Evolutionary conservation across 2,888 invertebrate genomes (phyloP).

Genomic region (Chrysomela aeneicollis): DNA sequence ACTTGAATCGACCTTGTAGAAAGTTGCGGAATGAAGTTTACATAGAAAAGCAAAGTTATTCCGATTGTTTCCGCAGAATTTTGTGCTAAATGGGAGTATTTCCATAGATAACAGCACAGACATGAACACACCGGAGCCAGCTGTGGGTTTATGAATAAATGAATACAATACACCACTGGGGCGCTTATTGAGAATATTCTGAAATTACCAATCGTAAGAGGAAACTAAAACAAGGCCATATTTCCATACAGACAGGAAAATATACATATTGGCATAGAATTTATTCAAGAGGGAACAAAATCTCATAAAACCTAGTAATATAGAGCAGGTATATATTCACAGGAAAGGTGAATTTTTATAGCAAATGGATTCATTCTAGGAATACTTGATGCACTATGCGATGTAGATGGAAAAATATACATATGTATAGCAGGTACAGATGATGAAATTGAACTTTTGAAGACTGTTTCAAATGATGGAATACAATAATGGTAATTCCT

Average conservation of each 20-base stretch:
- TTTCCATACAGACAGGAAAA: background rate
- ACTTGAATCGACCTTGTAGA: too few relatives aligned
- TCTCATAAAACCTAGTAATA: too few relatives aligned
- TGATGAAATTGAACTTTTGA: too few relatives aligned
- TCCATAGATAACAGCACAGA: slow-evolving; percentile 31
- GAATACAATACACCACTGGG: background rate
- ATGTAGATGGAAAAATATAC: too few relatives aligned
- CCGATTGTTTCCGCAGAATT: slow-evolving; percentile 30
- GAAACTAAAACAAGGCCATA: background rate
- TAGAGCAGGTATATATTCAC: too few relatives aligned
- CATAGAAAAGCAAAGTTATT: slow-evolving; percentile 31
- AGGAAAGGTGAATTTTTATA: too few relatives aligned
- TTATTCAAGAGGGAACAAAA: background rate
- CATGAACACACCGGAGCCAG: background rate
- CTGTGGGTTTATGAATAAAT: slow-evolving; percentile 1
- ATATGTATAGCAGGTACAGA: too few relatives aligned
- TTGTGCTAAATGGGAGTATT: slow-evolving; percentile 36
- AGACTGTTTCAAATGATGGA: too few relatives aligned
- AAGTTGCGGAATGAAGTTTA: background rate
- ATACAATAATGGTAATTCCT: too few relatives aligned
- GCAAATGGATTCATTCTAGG: too few relatives aligned
- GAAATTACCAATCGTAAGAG: slow-evolving; percentile 14
- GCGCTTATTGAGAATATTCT: slow-evolving; percentile 17
- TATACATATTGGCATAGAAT: background rate
- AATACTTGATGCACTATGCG: too few relatives aligned